Conservation (phyloP, 2,113 vertebrate species). For the mouse (Mus musculus) region GRCm39 chr3:24386001-24386500, state of each 20-base stretch:
- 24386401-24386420: no score
- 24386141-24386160: not conserved
- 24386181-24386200: not conserved
- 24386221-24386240: not conserved
- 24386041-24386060: not conserved
- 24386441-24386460: no score
- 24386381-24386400: not conserved
- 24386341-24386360: no score
- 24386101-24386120: not conserved
- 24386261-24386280: not conserved
- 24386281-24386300: not conserved
- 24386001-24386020: not conserved
- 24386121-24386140: not conserved
- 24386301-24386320: not conserved
- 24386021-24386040: not conserved
- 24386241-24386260: not conserved
- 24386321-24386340: not conserved
- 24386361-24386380: not conserved
- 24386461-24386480: no score
- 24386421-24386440: not conserved
- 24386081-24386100: not conserved
- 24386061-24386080: not conserved
- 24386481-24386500: not conserved
- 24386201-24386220: not conserved
- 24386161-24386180: not conserved